Conservation (phyloP, 2,888 invertebrate genomes). For the Tortricodes alternella region DNA sequence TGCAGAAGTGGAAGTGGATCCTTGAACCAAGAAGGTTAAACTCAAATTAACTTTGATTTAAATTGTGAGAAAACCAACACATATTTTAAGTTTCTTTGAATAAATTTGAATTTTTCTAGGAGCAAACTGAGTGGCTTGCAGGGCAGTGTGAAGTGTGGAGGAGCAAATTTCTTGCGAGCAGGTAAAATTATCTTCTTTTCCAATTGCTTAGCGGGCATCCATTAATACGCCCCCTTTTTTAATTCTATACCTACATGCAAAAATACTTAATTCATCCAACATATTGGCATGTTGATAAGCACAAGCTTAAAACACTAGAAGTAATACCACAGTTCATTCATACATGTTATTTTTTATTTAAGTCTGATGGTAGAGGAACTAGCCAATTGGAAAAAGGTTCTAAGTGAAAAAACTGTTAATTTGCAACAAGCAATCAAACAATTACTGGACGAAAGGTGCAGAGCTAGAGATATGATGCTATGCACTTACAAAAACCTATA, state of each 20-base stretch:
- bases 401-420: slow-evolving; percentile 87
- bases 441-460: slow-evolving; percentile 86
- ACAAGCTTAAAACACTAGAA: too few relatives aligned
- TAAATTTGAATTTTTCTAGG: slow-evolving; percentile 63
- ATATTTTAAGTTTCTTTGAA: background rate
- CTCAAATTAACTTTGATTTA: too few relatives aligned
- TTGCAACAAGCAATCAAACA: slow-evolving; percentile 87
- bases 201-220: background rate
- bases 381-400: slow-evolving; percentile 91
- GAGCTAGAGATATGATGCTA: slow-evolving; percentile 84
- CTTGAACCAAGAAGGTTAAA: too few relatives aligned
- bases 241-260: too few relatives aligned
- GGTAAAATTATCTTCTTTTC: slow-evolving; percentile 73
- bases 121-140: slow-evolving; percentile 95
- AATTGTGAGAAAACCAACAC: background rate
- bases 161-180: slow-evolving; percentile 97
- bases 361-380: slow-evolving; percentile 97
- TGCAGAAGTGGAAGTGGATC: too few relatives aligned
- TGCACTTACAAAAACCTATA: slow-evolving; percentile 85
- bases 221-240: too few relatives aligned
- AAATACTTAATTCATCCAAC: too few relatives aligned
- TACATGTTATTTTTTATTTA: slow-evolving; percentile 41
- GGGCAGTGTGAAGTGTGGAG: slow-evolving; percentile 98
- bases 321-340: background rate
- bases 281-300: too few relatives aligned